Evolutionary conservation across 2,113 vertebrate species (phyloP).

Genomic region (Sander lucioperca): DNA sequence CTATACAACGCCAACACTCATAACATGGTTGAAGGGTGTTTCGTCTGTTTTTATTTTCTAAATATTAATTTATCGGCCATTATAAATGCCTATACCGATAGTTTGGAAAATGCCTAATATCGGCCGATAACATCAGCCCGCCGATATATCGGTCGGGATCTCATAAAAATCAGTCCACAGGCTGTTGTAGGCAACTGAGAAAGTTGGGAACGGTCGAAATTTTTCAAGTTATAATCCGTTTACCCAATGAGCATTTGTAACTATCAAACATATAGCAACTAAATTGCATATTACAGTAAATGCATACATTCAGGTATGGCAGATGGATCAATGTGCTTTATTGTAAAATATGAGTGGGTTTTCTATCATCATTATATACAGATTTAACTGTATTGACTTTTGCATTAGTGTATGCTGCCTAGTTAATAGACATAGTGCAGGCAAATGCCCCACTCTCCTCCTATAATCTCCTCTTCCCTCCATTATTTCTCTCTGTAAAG

Average conservation of each 20-base stretch:
- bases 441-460: background rate
- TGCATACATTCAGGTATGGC: background rate
- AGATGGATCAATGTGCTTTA: background rate
- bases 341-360: constrained; percentile 1
- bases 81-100: too few species aligned
- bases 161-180: too few species aligned
- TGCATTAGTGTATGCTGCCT: background rate
- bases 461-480: background rate
- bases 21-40: too few species aligned
- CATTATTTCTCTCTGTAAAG: background rate
- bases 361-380: background rate
- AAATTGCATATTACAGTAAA: background rate
- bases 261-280: background rate
- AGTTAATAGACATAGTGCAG: background rate
- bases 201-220: too few species aligned
- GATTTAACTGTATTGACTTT: constrained; percentile 15
- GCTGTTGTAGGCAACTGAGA: too few species aligned
- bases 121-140: too few species aligned
- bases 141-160: too few species aligned
- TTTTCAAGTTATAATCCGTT: too few species aligned
- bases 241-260: background rate
- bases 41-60: too few species aligned
- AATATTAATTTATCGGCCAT: too few species aligned
- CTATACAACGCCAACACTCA: too few species aligned
- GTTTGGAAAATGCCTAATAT: too few species aligned